Evolutionary conservation across 2,888 invertebrate species (phyloP).

Genomic region (Lasioglossum figueresi): DNA sequence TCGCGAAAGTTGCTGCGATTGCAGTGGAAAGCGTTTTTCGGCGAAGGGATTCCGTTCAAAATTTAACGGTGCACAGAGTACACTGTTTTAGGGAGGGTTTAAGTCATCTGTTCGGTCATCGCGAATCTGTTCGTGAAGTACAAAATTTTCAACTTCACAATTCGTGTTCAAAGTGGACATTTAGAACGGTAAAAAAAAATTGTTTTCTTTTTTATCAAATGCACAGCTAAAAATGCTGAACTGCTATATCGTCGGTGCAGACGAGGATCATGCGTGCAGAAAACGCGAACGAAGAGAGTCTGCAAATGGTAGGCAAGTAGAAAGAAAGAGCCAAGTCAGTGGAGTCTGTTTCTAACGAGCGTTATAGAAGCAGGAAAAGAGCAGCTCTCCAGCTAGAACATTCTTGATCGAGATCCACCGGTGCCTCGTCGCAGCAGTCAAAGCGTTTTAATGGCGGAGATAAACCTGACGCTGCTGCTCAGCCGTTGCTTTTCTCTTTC

Average conservation of each 20-base stretch:
- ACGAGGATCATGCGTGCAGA: neutral
- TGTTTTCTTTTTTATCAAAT: neutral
- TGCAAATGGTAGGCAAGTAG: neutral
- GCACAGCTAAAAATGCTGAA: neutral
- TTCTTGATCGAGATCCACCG: neutral
- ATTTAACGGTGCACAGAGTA: neutral
- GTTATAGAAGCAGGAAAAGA: neutral
- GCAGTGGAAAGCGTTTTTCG: neutral
- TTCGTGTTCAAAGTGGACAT: neutral
- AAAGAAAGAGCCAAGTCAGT: too few relatives aligned
- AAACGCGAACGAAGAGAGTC: neutral
- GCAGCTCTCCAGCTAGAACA: neutral
- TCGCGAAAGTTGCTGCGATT: neutral
- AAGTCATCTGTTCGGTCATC: neutral
- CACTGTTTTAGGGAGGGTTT: neutral
- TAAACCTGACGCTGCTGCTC: neutral
- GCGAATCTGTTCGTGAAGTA: neutral
- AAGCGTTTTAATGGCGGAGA: neutral
- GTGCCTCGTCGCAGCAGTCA: neutral
- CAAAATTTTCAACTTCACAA: neutral
- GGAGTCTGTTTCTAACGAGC: neutral
- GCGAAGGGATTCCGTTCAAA: neutral
- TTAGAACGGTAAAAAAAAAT: neutral
- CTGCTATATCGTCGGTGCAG: too few relatives aligned
- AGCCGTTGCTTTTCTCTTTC: neutral